These are phyloP conservation scores for Theropithecus gelada DNA, from an alignment of 2,113 vertebrate species.

Conservation along the genomic window DNA sequence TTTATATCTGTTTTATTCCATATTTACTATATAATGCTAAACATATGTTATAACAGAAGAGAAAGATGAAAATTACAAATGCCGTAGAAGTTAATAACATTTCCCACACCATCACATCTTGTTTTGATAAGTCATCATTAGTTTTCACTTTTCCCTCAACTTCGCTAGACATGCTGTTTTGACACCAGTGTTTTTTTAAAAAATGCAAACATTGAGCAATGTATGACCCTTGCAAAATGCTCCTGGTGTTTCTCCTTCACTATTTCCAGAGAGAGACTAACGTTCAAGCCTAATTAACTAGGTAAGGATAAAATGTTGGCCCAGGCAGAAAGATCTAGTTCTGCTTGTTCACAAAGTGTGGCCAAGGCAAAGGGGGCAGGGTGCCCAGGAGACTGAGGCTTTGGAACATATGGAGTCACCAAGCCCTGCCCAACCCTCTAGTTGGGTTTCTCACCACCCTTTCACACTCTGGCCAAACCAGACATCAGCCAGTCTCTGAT, in stretches of 20 bases:
- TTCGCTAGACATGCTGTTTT: conserved; percentile 22
- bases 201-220: conserved; percentile 38
- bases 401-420: too few species aligned
- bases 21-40: background rate
- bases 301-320: background rate
- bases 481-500: background rate
- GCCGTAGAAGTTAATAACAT: background rate
- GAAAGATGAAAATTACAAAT: background rate
- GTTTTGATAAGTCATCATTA: background rate
- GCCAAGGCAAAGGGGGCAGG: rapidly evolving
- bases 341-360: background rate
- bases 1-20: background rate
- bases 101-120: background rate
- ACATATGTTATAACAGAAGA: background rate
- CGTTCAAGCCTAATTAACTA: background rate
- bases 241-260: background rate
- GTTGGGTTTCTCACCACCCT: background rate
- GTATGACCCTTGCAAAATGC: conserved; percentile 37
- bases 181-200: background rate
- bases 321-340: background rate
- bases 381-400: background rate
- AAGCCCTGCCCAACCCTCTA: background rate
- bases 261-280: background rate
- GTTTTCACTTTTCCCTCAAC: background rate
- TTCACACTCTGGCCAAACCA: background rate